These are phyloP conservation scores for Protonemura montana DNA, from an alignment of 2,888 invertebrate species.

Conservation along the genomic window DNA sequence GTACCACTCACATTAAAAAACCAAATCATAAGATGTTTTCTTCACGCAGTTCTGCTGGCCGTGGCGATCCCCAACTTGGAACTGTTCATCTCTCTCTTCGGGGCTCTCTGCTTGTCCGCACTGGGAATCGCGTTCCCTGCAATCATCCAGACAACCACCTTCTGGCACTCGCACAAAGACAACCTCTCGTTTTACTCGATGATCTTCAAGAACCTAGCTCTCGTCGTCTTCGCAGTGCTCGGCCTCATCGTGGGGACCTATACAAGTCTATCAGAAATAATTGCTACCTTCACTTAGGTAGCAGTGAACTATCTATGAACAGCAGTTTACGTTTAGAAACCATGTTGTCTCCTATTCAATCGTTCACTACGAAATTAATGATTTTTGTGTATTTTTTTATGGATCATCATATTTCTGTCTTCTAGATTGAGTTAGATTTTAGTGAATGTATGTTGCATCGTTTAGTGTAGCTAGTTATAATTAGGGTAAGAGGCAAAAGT, in stretches of 20 bases:
- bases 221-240: conserved; percentile 49
- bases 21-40: background rate
- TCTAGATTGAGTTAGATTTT: background rate
- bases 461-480: background rate
- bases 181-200: conserved; percentile 44
- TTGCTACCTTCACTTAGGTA: conserved; percentile 63
- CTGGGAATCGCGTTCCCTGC: conserved; percentile 64
- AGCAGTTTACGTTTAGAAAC: background rate
- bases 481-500: background rate
- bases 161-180: conserved; percentile 55
- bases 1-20: no score
- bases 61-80: conserved; percentile 62
- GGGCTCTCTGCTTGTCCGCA: conserved; percentile 62
- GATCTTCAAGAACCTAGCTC: conserved; percentile 48
- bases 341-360: background rate
- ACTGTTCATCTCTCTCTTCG: conserved; percentile 63
- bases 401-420: background rate
- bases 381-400: background rate
- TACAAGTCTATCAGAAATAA: conserved; percentile 58
- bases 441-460: background rate
- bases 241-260: conserved; percentile 51
- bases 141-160: conserved; percentile 61
- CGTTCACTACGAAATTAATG: background rate
- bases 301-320: background rate
- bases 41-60: conserved; percentile 59